phyloP scores from a whole-genome alignment of 2,888 invertebrate genomes.

The Gymnocheta viridis region DNA sequence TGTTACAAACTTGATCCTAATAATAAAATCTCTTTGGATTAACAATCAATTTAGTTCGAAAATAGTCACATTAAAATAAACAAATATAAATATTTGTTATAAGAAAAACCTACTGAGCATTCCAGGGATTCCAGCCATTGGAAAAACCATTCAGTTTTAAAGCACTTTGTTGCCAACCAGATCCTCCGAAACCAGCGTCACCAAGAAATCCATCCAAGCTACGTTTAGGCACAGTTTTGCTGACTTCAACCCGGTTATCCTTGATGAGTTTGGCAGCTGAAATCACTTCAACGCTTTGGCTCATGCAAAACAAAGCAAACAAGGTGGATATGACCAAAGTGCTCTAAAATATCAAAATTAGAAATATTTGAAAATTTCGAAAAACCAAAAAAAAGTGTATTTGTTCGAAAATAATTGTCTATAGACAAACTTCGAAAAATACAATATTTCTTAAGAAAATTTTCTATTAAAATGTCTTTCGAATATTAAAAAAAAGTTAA shows the following conservation, averaged over 20 bases:
- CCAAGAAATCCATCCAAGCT: slow-evolving; percentile 73
- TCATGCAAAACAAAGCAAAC: slow-evolving; percentile 43
- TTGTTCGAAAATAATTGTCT: too few species aligned
- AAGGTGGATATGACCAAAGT: slow-evolving; percentile 52
- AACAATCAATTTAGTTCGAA: too few species aligned
- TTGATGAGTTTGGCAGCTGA: slow-evolving; percentile 62
- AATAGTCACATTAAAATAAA: not conserved
- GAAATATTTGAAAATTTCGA: too few species aligned
- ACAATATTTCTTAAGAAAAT: too few species aligned
- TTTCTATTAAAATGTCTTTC: too few species aligned
- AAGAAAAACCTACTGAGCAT: slow-evolving; percentile 65
- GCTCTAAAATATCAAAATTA: slow-evolving; percentile 3
- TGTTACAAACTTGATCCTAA: too few species aligned
- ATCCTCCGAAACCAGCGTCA: slow-evolving; percentile 67
- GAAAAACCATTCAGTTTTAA: slow-evolving; percentile 65
- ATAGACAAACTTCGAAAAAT: too few species aligned
- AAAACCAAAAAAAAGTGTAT: too few species aligned
- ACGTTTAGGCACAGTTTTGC: slow-evolving; percentile 74
- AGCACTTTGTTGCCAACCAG: slow-evolving; percentile 60
- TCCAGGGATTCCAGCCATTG: slow-evolving; percentile 72
- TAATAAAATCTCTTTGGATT: too few species aligned
- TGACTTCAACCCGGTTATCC: not conserved
- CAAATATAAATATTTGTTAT: not conserved
- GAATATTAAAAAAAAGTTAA: too few species aligned
- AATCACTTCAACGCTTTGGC: slow-evolving; percentile 49